A percentile compares a stretch with the other conserved stretches of the same genome.
Evolutionary conservation across 2,113 vertebrate genomes (phyloP).

Genomic region (Nettapus auritus): DNA sequence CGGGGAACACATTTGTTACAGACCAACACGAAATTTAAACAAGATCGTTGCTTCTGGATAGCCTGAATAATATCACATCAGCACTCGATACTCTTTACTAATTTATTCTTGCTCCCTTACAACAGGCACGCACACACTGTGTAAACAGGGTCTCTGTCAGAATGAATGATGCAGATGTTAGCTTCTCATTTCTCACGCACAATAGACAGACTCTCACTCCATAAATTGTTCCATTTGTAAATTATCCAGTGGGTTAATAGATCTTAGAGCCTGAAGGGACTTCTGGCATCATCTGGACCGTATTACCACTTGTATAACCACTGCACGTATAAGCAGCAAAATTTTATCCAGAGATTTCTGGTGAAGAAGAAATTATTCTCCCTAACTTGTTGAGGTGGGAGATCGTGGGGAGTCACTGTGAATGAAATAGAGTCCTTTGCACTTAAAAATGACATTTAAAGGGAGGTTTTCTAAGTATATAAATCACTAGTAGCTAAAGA

Average conservation of each 20-base stretch:
- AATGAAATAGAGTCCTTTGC: background rate
- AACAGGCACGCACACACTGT: background rate
- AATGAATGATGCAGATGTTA: background rate
- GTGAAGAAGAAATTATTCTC: background rate
- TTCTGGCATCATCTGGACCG: background rate
- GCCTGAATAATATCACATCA: background rate
- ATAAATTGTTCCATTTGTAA: conserved; percentile 16
- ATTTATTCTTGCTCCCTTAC: background rate
- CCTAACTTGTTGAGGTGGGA: background rate
- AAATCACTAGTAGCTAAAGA: background rate
- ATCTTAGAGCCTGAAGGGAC: conserved; percentile 5
- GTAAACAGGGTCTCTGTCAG: background rate
- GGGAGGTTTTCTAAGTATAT: background rate
- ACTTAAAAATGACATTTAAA: background rate
- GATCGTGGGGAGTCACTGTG: background rate
- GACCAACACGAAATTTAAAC: background rate
- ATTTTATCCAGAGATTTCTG: background rate
- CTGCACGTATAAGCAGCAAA: background rate
- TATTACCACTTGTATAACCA: background rate
- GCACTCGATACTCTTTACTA: background rate
- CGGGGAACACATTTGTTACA: background rate
- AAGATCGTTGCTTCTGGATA: background rate
- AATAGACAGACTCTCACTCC: background rate
- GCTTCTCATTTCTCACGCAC: background rate
- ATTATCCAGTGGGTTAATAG: conserved; percentile 15